phyloP scores from a whole-genome alignment of 2,888 invertebrate genomes.

The Eupithecia exiguata region DNA sequence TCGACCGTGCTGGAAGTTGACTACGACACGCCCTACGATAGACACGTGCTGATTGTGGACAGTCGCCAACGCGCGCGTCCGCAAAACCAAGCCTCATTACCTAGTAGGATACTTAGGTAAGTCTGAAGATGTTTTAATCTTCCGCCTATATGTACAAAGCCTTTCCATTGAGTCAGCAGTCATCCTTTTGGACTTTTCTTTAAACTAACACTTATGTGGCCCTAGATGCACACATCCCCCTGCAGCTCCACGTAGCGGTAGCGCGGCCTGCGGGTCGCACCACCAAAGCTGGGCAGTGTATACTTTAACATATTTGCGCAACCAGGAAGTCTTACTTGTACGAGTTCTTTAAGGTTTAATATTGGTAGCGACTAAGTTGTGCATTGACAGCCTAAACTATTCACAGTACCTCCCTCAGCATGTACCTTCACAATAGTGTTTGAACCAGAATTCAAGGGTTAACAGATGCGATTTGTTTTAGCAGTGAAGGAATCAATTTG shows the following conservation, averaged over 20 bases:
- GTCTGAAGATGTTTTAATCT: neutral
- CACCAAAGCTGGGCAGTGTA: too few species aligned
- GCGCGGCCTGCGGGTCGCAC: too few species aligned
- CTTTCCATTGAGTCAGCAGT: neutral
- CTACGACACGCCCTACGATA: conserved; percentile 96
- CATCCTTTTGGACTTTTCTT: neutral
- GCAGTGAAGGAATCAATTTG: too few species aligned
- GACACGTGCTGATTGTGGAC: conserved; percentile 95
- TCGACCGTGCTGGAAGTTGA: conserved; percentile 96
- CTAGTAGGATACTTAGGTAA: conserved; percentile 88
- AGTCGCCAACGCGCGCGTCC: conserved; percentile 83
- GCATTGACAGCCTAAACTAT: neutral
- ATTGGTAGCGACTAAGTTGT: neutral
- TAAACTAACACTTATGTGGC: too few species aligned
- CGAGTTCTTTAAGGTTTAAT: neutral
- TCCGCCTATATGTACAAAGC: neutral
- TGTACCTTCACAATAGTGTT: neutral
- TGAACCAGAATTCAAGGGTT: neutral
- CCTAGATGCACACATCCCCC: too few species aligned
- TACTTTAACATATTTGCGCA: neutral
- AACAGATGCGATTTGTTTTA: too few species aligned
- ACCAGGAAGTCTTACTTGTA: neutral
- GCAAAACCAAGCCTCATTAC: conserved; percentile 71
- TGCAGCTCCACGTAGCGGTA: too few species aligned
- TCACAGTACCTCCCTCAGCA: neutral